Conservation (phyloP, 2,888 invertebrate species). For the Acanthosoma haemorrhoidale region DNA sequence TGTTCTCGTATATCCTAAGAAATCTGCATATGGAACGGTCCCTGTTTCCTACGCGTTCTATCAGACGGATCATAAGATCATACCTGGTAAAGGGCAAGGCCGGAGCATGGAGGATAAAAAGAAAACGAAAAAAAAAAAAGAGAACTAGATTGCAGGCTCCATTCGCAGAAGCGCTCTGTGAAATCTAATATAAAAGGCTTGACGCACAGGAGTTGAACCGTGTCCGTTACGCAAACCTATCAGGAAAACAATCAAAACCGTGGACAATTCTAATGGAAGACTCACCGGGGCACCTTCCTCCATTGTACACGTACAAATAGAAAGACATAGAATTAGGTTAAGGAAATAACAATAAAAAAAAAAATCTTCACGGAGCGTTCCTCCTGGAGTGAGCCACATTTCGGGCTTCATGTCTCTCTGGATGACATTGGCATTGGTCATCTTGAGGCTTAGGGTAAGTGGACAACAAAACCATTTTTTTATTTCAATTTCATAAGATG, state of each 20-base stretch:
- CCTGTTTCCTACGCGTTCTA: not conserved
- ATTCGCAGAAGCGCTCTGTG: not conserved
- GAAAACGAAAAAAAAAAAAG: not conserved
- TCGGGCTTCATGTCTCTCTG: not conserved
- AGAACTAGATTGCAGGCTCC: not conserved
- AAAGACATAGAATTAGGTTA: not conserved
- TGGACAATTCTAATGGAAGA: not conserved
- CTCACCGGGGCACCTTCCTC: not conserved
- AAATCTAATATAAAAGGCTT: constrained; percentile 2
- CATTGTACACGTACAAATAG: not conserved
- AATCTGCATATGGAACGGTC: too few relatives aligned
- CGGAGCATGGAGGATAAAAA: not conserved
- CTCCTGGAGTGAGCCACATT: not conserved
- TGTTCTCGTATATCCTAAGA: too few relatives aligned
- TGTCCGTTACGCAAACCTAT: not conserved
- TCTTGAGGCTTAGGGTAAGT: too few relatives aligned
- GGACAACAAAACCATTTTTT: too few relatives aligned
- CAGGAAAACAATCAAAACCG: constrained; percentile 7
- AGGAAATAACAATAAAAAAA: not conserved
- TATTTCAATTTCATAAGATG: too few relatives aligned
- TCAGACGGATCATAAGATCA: not conserved
- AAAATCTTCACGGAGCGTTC: not conserved
- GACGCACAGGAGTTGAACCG: not conserved
- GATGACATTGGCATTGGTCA: too few relatives aligned
- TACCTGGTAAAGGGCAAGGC: constrained; percentile 6